Evolutionary conservation across 2,888 invertebrate species (phyloP).

Genomic region (Auanema freiburgensis): DNA sequence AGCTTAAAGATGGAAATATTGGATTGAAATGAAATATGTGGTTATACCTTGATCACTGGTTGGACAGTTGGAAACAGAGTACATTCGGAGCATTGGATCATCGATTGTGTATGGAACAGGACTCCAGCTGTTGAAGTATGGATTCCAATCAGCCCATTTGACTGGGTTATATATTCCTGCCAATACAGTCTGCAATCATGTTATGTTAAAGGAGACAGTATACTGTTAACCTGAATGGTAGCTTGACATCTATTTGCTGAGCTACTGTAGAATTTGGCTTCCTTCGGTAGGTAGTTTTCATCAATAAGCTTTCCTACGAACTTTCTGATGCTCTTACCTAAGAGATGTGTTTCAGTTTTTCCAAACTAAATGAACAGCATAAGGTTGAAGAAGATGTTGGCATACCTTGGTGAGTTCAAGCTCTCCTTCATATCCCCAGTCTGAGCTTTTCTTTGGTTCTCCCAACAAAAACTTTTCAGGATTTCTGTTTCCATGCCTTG

Average conservation of each 20-base stretch:
- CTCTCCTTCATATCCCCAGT: slow-evolving; percentile 40
- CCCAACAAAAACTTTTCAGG: slow-evolving; percentile 32
- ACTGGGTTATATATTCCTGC: slow-evolving; percentile 17
- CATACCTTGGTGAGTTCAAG: slow-evolving; percentile 33
- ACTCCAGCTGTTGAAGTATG: slow-evolving; percentile 27
- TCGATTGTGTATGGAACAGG: slow-evolving; percentile 47
- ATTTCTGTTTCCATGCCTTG: slow-evolving; percentile 44
- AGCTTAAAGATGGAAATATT: slow-evolving; percentile 19
- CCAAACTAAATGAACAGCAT: slow-evolving; percentile 30
- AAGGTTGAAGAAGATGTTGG: background rate
- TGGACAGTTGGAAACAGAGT: slow-evolving; percentile 36
- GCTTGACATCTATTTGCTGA: slow-evolving; percentile 53
- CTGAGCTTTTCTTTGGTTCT: slow-evolving; percentile 19
- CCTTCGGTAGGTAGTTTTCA: slow-evolving; percentile 32
- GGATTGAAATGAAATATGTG: background rate
- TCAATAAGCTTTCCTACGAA: slow-evolving; percentile 33
- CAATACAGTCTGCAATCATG: slow-evolving; percentile 11
- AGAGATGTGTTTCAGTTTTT: slow-evolving; percentile 44
- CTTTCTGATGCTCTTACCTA: slow-evolving; percentile 41
- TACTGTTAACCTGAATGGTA: slow-evolving; percentile 42
- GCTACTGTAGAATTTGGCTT: slow-evolving; percentile 47
- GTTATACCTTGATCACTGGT: slow-evolving; percentile 19
- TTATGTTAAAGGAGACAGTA: no score
- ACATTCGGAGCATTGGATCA: slow-evolving; percentile 48
- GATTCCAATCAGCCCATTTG: slow-evolving; percentile 31